Evolutionary conservation across 2,797 vertebrate species (phyloP).

Genomic region (Eulemur mongoz): DNA sequence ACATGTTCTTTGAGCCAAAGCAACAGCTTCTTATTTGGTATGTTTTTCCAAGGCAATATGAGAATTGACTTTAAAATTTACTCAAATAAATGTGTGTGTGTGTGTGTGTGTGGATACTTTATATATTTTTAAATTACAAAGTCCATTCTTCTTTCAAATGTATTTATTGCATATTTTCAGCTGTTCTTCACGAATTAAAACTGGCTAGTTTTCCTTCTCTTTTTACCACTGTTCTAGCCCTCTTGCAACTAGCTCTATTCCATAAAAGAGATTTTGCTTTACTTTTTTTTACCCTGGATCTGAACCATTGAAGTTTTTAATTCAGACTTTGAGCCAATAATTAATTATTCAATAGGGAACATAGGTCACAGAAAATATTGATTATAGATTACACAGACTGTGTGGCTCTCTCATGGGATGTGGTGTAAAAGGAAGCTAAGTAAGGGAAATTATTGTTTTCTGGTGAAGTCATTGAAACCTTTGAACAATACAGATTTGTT

Average conservation of each 20-base stretch:
- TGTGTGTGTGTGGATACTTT: background rate
- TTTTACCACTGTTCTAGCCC: background rate
- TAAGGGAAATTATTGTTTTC: background rate
- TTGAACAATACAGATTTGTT: background rate
- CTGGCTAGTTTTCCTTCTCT: background rate
- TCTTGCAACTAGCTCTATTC: background rate
- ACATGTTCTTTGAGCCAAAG: background rate
- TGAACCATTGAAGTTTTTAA: background rate
- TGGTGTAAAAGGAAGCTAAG: background rate
- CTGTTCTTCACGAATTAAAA: constrained; percentile 7
- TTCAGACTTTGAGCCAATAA: background rate
- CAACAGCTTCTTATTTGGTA: background rate
- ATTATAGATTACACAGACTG: background rate
- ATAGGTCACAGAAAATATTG: background rate
- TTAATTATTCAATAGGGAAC: background rate
- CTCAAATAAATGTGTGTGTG: background rate
- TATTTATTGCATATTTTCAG: background rate
- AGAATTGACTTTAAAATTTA: background rate
- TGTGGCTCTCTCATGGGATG: background rate
- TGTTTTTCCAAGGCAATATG: background rate
- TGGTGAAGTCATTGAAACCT: constrained; percentile 50
- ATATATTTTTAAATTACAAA: background rate
- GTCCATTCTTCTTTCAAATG: background rate
- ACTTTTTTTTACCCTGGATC: background rate
- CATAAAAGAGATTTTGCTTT: background rate